Base-by-base conservation (phyloP, 2,888 invertebrate genomes). In the Villa cingulata region DNA sequence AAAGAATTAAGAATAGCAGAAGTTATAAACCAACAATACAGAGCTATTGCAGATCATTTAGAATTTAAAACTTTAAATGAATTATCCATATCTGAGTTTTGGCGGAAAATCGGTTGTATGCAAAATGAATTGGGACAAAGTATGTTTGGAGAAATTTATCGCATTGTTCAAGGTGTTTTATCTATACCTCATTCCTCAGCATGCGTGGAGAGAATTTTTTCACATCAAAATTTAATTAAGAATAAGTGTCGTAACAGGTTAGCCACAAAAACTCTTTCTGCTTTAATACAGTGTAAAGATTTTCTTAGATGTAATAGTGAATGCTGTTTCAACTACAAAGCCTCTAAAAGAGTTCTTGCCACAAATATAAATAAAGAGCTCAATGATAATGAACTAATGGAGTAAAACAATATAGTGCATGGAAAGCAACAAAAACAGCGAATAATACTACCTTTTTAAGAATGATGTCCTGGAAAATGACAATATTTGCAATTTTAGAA, bases 161-260 rank as follows among this genome's bases (percentile, higher is more conserved):
- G 45, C 7, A 51, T 51, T 9, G 45, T 27, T 17, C 42, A 48
- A 47, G 50, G 48, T 20, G 37, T 47, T 16, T 44, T 51, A 37
- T 48, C 48, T 12, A 47, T 50, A 29, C 48, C 50, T 3, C 47
- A 43, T 38, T 45, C 38, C 2, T 45, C 45, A 9, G 45, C 45
- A 15, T 39, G 39, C 39, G 45, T 39, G 10, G 48, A 51, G 39
- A n/a, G 48, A 34, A 43, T 48, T 34, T 51, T 51, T 41, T 48
- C 48, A 2, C 17, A 34, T 9, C 45, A 48, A 32, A 51, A 47
- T 47, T 34, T 50, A 29, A 50, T 44, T 27, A 50, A 50, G 45
- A 38, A 43, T 14, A 48, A 50, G 34, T 50, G 50, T 36, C 16
- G 50, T 17, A 48, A 48, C 32, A 45, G 44, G 15, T 16, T 44